Evolutionary conservation across 2,797 vertebrate genomes (phyloP), one percentile per base, ranked within the genome.

Genomic region (Serranus cabrilla): DNA sequence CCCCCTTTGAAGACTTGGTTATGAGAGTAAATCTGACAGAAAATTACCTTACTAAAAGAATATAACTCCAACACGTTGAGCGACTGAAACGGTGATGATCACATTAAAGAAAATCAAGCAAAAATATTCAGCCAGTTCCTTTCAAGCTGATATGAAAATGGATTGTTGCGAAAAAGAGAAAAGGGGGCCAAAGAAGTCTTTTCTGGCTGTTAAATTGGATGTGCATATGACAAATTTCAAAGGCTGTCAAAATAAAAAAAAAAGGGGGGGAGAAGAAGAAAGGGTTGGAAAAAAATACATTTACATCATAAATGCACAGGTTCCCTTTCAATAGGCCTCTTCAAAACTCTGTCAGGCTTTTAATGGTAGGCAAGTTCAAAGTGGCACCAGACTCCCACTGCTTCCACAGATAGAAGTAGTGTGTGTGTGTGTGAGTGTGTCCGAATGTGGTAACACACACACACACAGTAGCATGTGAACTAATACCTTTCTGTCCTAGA

Each of bases 211-310:
- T 98, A 97, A 97, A 97, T 97, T 97, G 96, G 96, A 97, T 88
- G 95, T 96, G 96, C 97, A 96, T 96, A 94, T 96, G 96, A 97
- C 96, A 97, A 94, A 96, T 97, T 97, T 98, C 96, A 98, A 98
- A 98, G 96, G 95, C 94, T 94, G 96, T 96, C 96, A 96, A 96
- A 97, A 96, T 95, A 96, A 79, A 85, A 86, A 82, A 89, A 81
- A 72, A 50, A 21, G 25, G 34, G 51, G 66, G 61, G 62, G 42
- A 49, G 74, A 63, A 88, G 86, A 87, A 89, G 83, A 94, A 91
- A 92, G 86, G 72, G 47, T 76, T 78, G 59, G 69, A 58, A 84
- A 86, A 87, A 92, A 92, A 96, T 92, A 95, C 95, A 97, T 97
- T 97, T 97, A 97, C 96, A 97, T 98, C 96, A 97, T 96, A 97